These are phyloP conservation scores for Brachylomia viminalis DNA, from an alignment of 2,888 invertebrate genomes.

Conservation along the genomic window DNA sequence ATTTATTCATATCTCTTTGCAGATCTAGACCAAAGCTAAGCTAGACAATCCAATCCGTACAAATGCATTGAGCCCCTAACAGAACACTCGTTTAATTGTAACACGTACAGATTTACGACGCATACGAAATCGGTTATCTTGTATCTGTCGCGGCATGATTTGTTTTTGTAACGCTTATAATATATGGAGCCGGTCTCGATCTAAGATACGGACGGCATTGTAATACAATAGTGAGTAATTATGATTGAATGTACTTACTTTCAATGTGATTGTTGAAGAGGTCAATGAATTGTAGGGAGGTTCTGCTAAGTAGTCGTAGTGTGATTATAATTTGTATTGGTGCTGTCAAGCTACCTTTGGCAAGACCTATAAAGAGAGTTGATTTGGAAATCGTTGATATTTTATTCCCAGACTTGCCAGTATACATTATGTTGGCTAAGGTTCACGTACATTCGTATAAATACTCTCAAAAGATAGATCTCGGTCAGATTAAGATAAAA, in stretches of 20 bases:
- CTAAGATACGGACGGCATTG: slow-evolving; percentile 62
- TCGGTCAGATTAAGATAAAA: neutral
- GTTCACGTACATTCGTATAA: neutral
- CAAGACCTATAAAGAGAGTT: neutral
- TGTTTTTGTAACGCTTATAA: slow-evolving; percentile 80
- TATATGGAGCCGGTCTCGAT: slow-evolving; percentile 71
- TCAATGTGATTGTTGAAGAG: slow-evolving; percentile 45
- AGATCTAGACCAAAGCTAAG: neutral
- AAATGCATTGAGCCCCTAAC: slow-evolving; percentile 65
- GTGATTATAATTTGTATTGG: neutral
- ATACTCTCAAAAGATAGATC: neutral
- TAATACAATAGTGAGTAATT: slow-evolving; percentile 68
- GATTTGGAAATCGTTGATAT: neutral
- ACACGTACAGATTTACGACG: slow-evolving; percentile 81
- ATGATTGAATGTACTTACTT: slow-evolving; percentile 63
- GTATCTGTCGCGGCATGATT: slow-evolving; percentile 79
- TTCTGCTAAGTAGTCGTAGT: neutral
- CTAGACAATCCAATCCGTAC: neutral
- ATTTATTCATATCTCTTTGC: neutral
- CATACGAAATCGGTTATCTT: slow-evolving; percentile 81
- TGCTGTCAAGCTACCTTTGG: neutral
- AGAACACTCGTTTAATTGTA: slow-evolving; percentile 80
- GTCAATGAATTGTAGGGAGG: slow-evolving; percentile 32
- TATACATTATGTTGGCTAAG: no score
- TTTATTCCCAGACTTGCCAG: neutral